A percentile compares a stretch with the other conserved stretches of the same genome.
phyloP scores from a whole-genome alignment of 2,113 vertebrate genomes.

The Siniperca chuatsi region DNA sequence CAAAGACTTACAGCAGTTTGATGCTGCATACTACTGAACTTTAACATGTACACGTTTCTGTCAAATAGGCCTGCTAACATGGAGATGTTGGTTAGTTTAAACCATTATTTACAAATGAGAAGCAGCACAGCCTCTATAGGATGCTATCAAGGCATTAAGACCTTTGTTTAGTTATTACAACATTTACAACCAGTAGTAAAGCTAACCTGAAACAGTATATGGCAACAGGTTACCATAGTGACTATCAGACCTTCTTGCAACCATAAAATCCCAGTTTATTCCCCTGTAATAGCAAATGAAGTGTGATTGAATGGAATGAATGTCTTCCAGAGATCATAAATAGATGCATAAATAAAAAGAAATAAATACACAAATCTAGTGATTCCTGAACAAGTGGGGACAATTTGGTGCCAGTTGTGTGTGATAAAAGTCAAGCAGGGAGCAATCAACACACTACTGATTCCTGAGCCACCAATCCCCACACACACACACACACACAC shows the following conservation, averaged over 20 bases:
- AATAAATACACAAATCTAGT: not conserved
- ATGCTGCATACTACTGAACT: not conserved
- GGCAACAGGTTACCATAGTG: not conserved
- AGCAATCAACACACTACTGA: conserved; percentile 64
- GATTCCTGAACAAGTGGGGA: not conserved
- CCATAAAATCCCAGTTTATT: not conserved
- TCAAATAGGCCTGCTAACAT: not conserved
- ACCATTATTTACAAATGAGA: not conserved
- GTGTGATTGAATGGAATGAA: not conserved
- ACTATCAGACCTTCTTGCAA: not conserved
- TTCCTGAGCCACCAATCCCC: conserved; percentile 59
- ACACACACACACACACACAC: conserved; percentile 41
- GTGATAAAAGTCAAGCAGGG: conserved; percentile 61
- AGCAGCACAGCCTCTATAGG: not conserved
- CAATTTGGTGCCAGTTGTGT: conserved; percentile 33
- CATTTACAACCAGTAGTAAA: not conserved
- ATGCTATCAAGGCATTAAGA: not conserved
- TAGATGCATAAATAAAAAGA: not conserved
- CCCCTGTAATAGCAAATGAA: not conserved
- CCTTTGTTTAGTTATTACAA: not conserved
- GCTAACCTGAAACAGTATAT: not conserved
- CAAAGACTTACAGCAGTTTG: conserved; percentile 20
- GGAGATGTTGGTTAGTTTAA: not conserved
- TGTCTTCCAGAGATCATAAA: not conserved
- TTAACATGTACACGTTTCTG: not conserved